Evolutionary conservation across 2,797 vertebrate genomes (phyloP).

Genomic region (Percopsis omiscomaycus): DNA sequence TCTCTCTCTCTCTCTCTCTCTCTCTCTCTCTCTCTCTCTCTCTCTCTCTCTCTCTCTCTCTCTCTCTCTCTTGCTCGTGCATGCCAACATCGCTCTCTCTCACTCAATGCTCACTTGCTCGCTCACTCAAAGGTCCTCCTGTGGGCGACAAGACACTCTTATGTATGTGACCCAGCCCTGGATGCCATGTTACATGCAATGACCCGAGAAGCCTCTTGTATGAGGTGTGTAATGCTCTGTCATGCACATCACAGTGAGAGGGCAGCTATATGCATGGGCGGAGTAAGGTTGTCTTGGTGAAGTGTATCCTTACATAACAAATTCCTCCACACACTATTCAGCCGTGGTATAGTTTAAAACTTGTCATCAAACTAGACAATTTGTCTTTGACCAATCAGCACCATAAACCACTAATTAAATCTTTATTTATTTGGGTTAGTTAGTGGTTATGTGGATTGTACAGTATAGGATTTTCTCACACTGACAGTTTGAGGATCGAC

Average conservation of each 20-base stretch:
- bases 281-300: constrained; percentile 17
- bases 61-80: constrained; percentile 1
- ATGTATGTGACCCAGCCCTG: not conserved
- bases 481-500: not conserved
- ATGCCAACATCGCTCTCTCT: not conserved
- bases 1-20: no score
- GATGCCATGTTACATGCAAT: constrained; percentile 2
- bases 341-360: not conserved
- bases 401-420: no score
- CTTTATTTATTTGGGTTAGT: no score
- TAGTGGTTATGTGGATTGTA: no score
- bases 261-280: constrained; percentile 9
- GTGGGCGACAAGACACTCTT: not conserved
- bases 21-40: not conserved
- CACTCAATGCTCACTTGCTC: not conserved
- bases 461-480: no score
- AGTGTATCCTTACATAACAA: constrained; percentile 43
- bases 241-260: not conserved
- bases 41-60: not conserved
- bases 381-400: no score
- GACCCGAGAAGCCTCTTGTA: constrained; percentile 8
- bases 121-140: no score
- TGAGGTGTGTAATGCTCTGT: constrained; percentile 23
- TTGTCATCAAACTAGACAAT: no score
- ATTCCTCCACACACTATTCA: constrained; percentile 23